phyloP scores from a whole-genome alignment of 2,113 vertebrate genomes.

The Hydrochoerus hydrochaeris region DNA sequence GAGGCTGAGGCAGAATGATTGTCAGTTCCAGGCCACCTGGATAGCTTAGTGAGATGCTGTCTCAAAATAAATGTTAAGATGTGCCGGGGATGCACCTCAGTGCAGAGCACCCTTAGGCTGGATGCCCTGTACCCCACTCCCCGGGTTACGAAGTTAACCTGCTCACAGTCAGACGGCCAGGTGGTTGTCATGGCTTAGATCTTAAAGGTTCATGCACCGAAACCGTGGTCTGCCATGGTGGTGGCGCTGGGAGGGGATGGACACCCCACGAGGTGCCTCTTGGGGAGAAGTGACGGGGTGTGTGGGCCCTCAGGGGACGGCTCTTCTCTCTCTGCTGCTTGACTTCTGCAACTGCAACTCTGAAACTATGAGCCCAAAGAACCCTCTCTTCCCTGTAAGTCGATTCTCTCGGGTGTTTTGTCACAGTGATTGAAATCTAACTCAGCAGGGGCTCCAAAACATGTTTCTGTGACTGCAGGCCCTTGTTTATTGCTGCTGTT shows the following conservation, averaged over 20 bases:
- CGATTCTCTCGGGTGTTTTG: neutral
- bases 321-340: neutral
- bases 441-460: neutral
- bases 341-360: neutral
- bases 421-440: neutral
- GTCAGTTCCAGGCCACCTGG: too few relatives aligned
- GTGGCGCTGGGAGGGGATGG: neutral
- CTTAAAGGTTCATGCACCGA: neutral
- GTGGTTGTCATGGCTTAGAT: too few relatives aligned
- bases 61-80: too few relatives aligned
- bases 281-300: too few relatives aligned
- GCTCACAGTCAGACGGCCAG: neutral
- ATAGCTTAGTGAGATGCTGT: too few relatives aligned
- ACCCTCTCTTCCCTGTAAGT: neutral
- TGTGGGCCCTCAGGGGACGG: neutral
- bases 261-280: neutral
- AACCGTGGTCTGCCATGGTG: too few relatives aligned
- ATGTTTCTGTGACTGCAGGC: neutral
- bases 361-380: neutral
- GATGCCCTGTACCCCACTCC: rapidly evolving
- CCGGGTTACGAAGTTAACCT: neutral
- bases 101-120: neutral
- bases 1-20: too few relatives aligned
- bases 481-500: neutral
- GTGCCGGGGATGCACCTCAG: neutral